Base-by-base conservation (phyloP, 1,140 invertebrate genomes). In the Bombus huntii region DNA sequence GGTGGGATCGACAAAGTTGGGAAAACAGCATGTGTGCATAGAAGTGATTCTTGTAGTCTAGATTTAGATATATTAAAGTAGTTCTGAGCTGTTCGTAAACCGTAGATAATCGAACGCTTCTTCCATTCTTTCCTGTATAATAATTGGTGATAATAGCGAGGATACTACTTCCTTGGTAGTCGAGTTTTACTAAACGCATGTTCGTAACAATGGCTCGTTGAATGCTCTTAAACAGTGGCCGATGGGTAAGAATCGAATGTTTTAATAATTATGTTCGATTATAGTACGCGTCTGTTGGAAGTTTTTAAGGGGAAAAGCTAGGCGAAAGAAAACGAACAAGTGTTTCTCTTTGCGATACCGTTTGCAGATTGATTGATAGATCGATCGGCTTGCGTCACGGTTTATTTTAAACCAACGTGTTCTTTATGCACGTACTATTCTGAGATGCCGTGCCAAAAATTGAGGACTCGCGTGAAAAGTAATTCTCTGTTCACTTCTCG, bases 291-390 rank as follows among this genome's bases (percentile, higher is more conserved):
- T 59, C 39, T 79, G 82, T 71, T 79, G 47, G 66, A 65, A 53
- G 72, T 42, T 85, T 74, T 39, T 79, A 68, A 75, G 65, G 62
- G 77, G 75, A 62, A 79, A 71, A 66, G n/a, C 9, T 9, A 22
- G 28, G 62, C 53, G 37, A n/a, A 31, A 87, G 77, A 89, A 86
- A 81, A 75, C 59, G 79, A 79, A 81, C 81, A 70, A 81, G 80
- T 73, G 57, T 75, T 83, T 62, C 68, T 62, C 65, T 86, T 83
- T 62, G 28, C 74, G 53, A 73, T 66, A 66, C 79, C 72, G 72
- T 59, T 89, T 65, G 57, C 57, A 28, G 85, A 87, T 90, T 81
- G 83, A 90, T 90, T 76, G 89, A 88, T 86, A 81, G 75, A 90
- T 89, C 88, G 77, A 87, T 85, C 80, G 59, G 42, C 44, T 83